Percentiles rank a stretch among this genome's conserved stretches.
Evolutionary conservation across 2,888 invertebrate genomes (phyloP).

Genomic region (Drosophila macrospina): DNA sequence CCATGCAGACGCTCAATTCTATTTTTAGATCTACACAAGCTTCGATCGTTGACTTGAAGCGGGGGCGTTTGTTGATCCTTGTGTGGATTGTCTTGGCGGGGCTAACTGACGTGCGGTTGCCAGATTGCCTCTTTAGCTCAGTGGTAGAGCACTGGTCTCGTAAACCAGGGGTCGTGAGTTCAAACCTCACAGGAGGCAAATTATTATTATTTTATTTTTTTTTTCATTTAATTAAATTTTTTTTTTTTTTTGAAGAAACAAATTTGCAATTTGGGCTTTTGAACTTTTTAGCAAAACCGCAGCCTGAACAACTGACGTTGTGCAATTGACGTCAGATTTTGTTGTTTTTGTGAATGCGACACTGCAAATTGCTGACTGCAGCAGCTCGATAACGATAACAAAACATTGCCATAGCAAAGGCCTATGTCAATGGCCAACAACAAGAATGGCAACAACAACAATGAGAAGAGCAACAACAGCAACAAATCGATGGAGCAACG

Average conservation of each 20-base stretch:
- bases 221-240: too few relatives aligned
- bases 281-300: slow-evolving; percentile 14
- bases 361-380: slow-evolving; percentile 60
- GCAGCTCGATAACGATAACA: slow-evolving; percentile 51
- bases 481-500: slow-evolving; percentile 62
- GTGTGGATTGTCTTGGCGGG: slow-evolving; percentile 15
- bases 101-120: background rate
- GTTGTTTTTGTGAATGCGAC: slow-evolving; percentile 20
- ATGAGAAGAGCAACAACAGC: slow-evolving; percentile 2
- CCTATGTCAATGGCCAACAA: slow-evolving; percentile 43
- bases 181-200: slow-evolving; percentile 94
- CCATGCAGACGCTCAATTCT: background rate
- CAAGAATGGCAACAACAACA: slow-evolving; percentile 3
- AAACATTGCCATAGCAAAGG: slow-evolving; percentile 36
- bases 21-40: slow-evolving; percentile 33
- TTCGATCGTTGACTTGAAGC: slow-evolving; percentile 19
- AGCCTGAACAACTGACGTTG: slow-evolving; percentile 30
- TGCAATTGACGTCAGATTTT: slow-evolving; percentile 38
- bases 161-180: slow-evolving; percentile 96
- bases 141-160: slow-evolving; percentile 96
- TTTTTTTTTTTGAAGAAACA: background rate
- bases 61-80: background rate
- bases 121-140: slow-evolving; percentile 92
- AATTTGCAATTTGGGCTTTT: background rate
- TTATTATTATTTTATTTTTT: background rate